phyloP scores from a whole-genome alignment of 2,113 vertebrate genomes.

The Piprites chloris region DNA sequence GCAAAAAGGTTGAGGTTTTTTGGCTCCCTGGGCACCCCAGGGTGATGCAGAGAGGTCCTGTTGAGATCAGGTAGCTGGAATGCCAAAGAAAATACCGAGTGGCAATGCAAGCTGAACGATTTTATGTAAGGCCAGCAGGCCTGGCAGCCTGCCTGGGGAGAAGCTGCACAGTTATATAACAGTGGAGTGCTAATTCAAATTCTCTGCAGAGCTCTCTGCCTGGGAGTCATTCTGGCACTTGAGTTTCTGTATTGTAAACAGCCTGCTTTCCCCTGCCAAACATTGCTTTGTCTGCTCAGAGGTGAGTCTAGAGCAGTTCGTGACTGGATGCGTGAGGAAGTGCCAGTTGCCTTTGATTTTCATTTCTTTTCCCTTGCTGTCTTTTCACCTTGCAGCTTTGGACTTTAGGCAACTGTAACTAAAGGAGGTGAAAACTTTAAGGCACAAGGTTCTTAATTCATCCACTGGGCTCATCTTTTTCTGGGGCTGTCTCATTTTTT shows the following conservation, averaged over 20 bases:
- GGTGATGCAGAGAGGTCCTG: background rate
- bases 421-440: background rate
- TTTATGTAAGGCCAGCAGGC: conserved; percentile 57
- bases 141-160: conserved; percentile 58
- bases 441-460: background rate
- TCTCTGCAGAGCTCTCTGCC: conserved; percentile 34
- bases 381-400: conserved; percentile 2
- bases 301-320: conserved; percentile 43
- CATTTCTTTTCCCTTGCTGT: background rate
- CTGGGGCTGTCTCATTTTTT: background rate
- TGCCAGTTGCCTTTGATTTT: conserved; percentile 18
- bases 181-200: conserved; percentile 53
- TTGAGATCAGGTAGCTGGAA: conserved; percentile 45
- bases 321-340: background rate
- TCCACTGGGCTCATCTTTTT: background rate
- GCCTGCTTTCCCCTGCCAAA: conserved; percentile 31
- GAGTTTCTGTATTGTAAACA: conserved; percentile 50
- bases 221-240: conserved; percentile 49
- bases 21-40: background rate
- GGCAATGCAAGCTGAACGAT: background rate
- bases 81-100: conserved; percentile 20
- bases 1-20: background rate
- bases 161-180: conserved; percentile 48
- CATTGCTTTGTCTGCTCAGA: conserved; percentile 35
- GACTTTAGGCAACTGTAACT: background rate